Evolutionary conservation across 2,888 invertebrate species (phyloP), one percentile per base, ranked within the genome.

Genomic region (Girardia tigrina): DNA sequence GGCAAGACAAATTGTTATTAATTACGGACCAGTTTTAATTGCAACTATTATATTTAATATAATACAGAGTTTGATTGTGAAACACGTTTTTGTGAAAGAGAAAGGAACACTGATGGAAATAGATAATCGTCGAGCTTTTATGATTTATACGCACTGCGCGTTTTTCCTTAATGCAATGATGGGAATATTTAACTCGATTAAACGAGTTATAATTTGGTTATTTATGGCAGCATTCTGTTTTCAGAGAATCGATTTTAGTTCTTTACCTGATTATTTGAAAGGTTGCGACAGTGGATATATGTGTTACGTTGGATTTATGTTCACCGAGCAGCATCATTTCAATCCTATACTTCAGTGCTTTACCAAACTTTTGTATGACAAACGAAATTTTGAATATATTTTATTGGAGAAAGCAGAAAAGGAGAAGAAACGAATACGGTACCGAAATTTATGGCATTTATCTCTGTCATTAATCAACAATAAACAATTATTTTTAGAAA

Each of bases 161-260:
- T 74, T 74, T 28, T 74, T 74, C 26, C 56, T 56, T 20, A 74
- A 74, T 23, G 74, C 56, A 4, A 26, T 74, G 42, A 74, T 74
- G 27, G 74, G 74, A 20, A 6, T 74, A 26, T 74, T 74, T 23
- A 74, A 42, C 4, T 42, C 42, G 6, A 20, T 74, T 2, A 42
- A 56, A 26, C 23, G 74, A 6, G 56, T 74, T n/a, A 56, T 74
- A 1, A 26, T 42, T 12, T 42, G 74, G 56, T n/a, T 74, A 27
- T 26, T 74, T 20, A 26, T 69, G 23, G 74, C 56, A 74, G 56
- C 28, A n/a, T 56, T 74, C n/a, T 74, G 74, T 23, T 56, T 74
- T 26, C 27, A 26, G 4, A 42, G 74, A 26, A 42, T 74, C 1
- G 74, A 74, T 56, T 74, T 74, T 56, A 56, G 56, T 56, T 56